Percentiles rank a stretch among this genome's conserved stretches.
Conservation (phyloP, 2,888 invertebrate species). For the Odontomyia ornata region DNA sequence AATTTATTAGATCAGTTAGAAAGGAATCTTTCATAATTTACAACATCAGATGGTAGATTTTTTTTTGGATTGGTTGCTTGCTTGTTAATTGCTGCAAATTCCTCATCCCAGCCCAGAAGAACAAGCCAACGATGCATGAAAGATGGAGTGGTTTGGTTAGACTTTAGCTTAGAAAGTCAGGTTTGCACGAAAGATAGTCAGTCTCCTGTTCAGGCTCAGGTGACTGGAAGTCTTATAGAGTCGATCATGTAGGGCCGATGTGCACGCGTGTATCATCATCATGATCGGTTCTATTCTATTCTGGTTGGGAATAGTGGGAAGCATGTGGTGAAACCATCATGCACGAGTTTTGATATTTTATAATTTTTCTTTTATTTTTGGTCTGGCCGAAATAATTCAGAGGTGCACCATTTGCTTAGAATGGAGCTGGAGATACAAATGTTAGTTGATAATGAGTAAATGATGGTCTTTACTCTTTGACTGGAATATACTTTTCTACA, state of each 20-base stretch:
- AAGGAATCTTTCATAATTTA: constrained; percentile 21
- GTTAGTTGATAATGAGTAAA: too few relatives aligned
- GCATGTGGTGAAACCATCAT: constrained; percentile 22
- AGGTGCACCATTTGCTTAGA: not conserved
- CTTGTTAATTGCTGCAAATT: constrained; percentile 38
- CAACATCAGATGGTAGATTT: constrained; percentile 8
- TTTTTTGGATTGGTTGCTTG: not conserved
- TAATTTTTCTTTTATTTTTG: not conserved
- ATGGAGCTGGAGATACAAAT: not conserved
- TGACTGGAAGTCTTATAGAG: not conserved
- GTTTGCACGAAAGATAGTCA: not conserved
- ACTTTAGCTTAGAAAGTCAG: not conserved
- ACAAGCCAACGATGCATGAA: not conserved
- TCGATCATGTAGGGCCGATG: not conserved
- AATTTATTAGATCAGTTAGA: constrained; percentile 17
- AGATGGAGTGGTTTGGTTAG: too few relatives aligned
- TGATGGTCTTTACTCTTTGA: too few relatives aligned
- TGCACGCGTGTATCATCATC: constrained; percentile 2
- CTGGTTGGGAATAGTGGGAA: not conserved
- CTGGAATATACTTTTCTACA: too few relatives aligned
- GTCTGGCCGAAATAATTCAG: not conserved
- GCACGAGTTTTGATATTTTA: not conserved
- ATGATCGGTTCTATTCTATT: constrained; percentile 1
- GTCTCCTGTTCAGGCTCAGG: not conserved
- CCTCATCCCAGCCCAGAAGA: constrained; percentile 16